These are phyloP conservation scores for Habrosyne pyritoides DNA, from an alignment of 2,888 invertebrate genomes.

Conservation along the genomic window DNA sequence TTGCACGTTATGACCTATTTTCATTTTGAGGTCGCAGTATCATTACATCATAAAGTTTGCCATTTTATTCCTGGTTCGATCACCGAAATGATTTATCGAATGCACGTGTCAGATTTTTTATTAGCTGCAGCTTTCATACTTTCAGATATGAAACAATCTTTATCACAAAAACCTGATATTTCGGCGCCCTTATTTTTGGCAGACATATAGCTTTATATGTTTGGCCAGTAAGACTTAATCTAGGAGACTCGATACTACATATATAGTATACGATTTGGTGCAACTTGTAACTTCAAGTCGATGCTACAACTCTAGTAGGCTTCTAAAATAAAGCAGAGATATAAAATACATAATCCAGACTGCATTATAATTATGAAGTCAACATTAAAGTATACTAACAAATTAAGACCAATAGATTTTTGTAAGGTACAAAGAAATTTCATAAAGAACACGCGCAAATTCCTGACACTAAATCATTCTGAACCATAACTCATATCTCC, in stretches of 20 bases:
- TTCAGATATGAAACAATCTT: too few relatives aligned
- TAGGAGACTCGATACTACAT: too few relatives aligned
- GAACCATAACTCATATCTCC: slow-evolving; percentile 4
- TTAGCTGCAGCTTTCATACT: not conserved
- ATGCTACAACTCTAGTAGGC: too few relatives aligned
- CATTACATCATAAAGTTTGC: not conserved
- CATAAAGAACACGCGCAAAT: not conserved
- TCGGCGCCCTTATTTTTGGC: too few relatives aligned
- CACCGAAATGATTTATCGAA: not conserved
- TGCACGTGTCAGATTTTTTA: not conserved
- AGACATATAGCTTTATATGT: too few relatives aligned
- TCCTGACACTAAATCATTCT: slow-evolving; percentile 6
- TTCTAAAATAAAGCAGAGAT: too few relatives aligned
- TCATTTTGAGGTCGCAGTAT: not conserved
- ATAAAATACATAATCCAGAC: too few relatives aligned
- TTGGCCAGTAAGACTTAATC: too few relatives aligned
- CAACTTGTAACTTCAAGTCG: too few relatives aligned
- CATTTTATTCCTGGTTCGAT: not conserved
- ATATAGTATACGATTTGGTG: too few relatives aligned
- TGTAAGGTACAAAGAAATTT: slow-evolving; percentile 4
- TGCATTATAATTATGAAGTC: not conserved
- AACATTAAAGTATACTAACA: not conserved
- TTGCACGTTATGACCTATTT: not conserved
- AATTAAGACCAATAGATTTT: not conserved
- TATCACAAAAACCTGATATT: too few relatives aligned